Conservation (phyloP, 2,113 vertebrate genomes). For the Semnornis frantzii region DNA sequence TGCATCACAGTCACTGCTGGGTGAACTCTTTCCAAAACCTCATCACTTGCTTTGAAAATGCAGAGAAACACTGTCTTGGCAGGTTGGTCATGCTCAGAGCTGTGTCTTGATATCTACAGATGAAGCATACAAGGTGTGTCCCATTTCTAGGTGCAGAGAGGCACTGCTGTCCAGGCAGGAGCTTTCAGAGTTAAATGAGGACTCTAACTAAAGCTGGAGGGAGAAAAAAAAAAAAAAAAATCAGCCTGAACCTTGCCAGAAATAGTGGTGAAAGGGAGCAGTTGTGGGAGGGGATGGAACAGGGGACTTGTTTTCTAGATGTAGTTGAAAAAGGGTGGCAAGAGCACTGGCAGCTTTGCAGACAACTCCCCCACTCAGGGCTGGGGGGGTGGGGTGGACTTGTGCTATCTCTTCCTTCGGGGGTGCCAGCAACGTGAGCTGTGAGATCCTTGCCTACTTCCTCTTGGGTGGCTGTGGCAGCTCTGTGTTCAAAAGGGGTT, state of each 20-base stretch:
- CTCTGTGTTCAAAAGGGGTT: conserved; percentile 2
- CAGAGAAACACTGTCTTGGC: background rate
- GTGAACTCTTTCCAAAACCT: background rate
- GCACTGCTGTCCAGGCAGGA: background rate
- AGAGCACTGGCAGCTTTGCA: background rate
- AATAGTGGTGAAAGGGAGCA: background rate
- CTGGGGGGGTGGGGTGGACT: background rate
- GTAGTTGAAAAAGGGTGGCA: background rate
- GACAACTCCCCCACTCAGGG: background rate
- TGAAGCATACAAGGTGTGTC: background rate
- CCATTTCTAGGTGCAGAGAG: background rate
- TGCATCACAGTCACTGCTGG: background rate
- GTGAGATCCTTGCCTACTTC: background rate
- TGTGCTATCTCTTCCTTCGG: background rate
- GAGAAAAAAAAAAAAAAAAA: background rate
- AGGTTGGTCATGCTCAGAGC: accelerated
- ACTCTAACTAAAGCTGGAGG: background rate
- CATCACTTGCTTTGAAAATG: background rate
- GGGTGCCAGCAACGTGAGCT: background rate
- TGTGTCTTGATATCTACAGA: background rate
- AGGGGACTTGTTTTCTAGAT: background rate
- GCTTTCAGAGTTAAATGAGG: background rate
- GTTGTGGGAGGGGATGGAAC: background rate
- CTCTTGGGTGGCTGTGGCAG: conserved; percentile 24
- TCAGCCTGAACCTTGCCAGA: background rate